phyloP scores from a whole-genome alignment of 2,797 vertebrate species.

The Sebastes steindachneri region DNA sequence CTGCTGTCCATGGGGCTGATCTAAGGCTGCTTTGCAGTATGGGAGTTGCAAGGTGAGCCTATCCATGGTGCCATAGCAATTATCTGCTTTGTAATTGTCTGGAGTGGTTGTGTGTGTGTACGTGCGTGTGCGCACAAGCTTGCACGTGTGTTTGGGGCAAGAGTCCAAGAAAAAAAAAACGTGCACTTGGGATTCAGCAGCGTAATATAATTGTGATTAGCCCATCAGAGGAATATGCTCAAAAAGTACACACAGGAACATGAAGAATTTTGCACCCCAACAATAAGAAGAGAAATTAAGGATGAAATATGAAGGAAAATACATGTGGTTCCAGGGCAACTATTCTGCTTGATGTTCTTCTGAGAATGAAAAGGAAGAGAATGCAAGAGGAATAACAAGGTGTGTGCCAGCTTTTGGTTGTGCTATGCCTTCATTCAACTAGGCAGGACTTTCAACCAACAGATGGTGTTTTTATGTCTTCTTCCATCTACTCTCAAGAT shows the following conservation, averaged over 20 bases:
- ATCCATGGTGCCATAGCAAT: no score
- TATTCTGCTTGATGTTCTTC: neutral
- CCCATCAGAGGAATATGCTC: neutral
- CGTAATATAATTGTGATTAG: no score
- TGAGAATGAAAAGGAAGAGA: neutral
- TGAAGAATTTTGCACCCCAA: neutral
- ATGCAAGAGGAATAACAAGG: neutral
- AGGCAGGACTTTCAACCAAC: slow-evolving; percentile 18
- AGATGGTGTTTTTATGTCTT: slow-evolving; percentile 44
- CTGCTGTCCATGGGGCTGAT: no score
- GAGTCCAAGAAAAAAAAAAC: no score
- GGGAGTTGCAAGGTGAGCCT: no score
- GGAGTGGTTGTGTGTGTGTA: no score
- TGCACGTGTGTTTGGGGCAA: no score
- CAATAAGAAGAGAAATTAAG: neutral
- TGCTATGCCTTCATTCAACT: neutral
- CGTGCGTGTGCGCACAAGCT: no score
- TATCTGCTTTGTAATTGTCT: no score
- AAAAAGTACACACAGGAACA: neutral
- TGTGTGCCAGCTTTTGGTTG: neutral
- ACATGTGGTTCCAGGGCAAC: neutral
- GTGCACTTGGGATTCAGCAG: no score
- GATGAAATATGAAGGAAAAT: neutral
- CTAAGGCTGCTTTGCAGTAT: no score
- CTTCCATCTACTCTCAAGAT: slow-evolving; percentile 26